phyloP scores from a whole-genome alignment of 2,888 invertebrate species.

The Synergus japonicus region DNA sequence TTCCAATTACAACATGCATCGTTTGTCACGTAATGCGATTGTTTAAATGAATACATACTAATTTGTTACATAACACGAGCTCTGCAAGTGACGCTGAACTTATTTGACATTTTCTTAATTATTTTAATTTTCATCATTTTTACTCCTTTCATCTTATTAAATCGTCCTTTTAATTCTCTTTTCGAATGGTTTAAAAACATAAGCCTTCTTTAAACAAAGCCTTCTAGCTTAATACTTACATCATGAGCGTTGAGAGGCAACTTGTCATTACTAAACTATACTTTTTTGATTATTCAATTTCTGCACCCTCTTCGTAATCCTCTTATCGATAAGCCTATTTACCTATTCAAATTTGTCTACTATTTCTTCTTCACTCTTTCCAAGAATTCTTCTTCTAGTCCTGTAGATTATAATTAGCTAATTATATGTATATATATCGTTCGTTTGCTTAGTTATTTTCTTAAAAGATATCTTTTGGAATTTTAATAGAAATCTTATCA shows the following conservation, averaged over 20 bases:
- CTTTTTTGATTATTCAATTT: constrained; percentile 33
- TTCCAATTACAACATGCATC: not conserved
- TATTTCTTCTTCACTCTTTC: not conserved
- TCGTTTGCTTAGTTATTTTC: no score
- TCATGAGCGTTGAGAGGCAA: not conserved
- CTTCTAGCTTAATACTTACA: not conserved
- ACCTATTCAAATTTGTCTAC: constrained; percentile 14
- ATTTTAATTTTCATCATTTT: not conserved
- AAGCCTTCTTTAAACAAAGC: not conserved
- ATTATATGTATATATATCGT: not conserved
- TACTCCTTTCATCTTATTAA: not conserved
- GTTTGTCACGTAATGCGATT: constrained; percentile 12
- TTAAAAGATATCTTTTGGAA: no score
- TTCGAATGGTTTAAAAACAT: not conserved
- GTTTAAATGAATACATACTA: constrained; percentile 16
- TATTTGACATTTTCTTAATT: not conserved
- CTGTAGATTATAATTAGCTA: not conserved
- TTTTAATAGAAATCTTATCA: no score
- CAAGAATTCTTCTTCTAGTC: constrained; percentile 1
- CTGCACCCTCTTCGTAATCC: constrained; percentile 17
- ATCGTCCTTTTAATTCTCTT: no score
- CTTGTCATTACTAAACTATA: constrained; percentile 4
- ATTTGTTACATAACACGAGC: constrained; percentile 27
- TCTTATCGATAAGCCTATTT: constrained; percentile 19
- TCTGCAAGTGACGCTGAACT: not conserved